Percentiles rank a stretch among this genome's conserved stretches.
Evolutionary conservation across 2,888 invertebrate genomes (phyloP).

Genomic region (Nebria brevicollis): DNA sequence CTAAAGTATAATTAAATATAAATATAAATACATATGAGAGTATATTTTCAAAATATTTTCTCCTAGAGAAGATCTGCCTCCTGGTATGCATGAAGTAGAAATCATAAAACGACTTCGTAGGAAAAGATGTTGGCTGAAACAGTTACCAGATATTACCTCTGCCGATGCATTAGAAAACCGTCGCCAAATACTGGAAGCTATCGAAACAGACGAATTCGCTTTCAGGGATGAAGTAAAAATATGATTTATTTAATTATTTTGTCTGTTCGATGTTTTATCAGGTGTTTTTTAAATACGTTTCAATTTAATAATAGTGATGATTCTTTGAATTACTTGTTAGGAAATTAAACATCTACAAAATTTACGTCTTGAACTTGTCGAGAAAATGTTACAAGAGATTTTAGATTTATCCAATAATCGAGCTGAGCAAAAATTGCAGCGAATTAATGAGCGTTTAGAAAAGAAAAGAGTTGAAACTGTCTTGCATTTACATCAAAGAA

Average conservation of each 20-base stretch:
- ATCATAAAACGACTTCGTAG: constrained; percentile 76
- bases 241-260: neutral
- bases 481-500: constrained; percentile 67
- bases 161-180: constrained; percentile 69
- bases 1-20: constrained; percentile 54
- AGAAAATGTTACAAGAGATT: constrained; percentile 69
- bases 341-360: constrained; percentile 79
- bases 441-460: constrained; percentile 66
- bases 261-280: neutral
- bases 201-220: constrained; percentile 86
- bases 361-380: constrained; percentile 75
- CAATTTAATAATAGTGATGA: neutral
- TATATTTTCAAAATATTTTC: neutral
- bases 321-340: constrained; percentile 56
- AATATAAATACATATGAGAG: neutral
- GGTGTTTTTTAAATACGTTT: constrained; percentile 1
- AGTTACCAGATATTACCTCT: constrained; percentile 65
- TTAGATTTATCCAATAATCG: constrained; percentile 64
- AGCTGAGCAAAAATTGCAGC: constrained; percentile 65
- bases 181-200: constrained; percentile 75
- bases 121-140: constrained; percentile 72
- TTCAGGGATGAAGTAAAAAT: constrained; percentile 76
- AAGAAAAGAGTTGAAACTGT: constrained; percentile 66
- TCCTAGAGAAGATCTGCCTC: constrained; percentile 64
- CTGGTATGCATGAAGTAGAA: constrained; percentile 70